Base-by-base conservation (phyloP, 2,113 vertebrate species). In the Aleadryas rufinucha region DNA sequence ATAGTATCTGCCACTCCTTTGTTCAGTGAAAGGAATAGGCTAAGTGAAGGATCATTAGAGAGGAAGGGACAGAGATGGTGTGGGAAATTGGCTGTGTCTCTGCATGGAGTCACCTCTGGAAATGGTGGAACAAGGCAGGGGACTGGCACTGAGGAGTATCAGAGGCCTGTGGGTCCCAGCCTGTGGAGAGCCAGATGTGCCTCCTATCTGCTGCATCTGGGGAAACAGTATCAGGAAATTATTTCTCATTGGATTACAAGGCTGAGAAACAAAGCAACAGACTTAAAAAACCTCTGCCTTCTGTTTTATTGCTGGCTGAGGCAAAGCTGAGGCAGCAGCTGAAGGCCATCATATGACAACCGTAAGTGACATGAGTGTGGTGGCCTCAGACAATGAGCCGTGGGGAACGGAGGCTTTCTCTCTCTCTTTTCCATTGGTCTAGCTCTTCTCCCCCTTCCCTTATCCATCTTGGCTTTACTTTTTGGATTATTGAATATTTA, bases 401-500 rank as follows among this genome's bases (percentile, higher is more conserved):
- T 71, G 49, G 45, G 65, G 52, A 86, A 52, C 4, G 11, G 54
- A 95, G 53, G 17, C 27, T 83, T 93, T 74, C 56, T 56, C 23
- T 77, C 41, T 49, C 14, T 85, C 56, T 83, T 84, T 69, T 87
- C 22, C 16, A 56, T 93, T 84, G 71, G 39, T 88, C 42, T 47
- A 63, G 11, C 35, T 71, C 49, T 66, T 47, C 19, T 28, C 37
- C 30, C 16, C 84, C 70, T 89, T 82, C 63, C 9, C 10, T 87
- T 91, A 81, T 71, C 52, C 35, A 37, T 93, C 84, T 93, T 93
- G 76, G 71, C 84, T 95, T 95, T 97, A 85, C 82, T 80, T 95
- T 90, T 63, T 23, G 61, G 91, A 93, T 96, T 96, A 94, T 94
- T 96, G 87, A 97, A 97, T 97, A 96, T 97, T 91, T 95, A 96